These are phyloP conservation scores for Rhynchopsitta pachyrhyncha DNA, from an alignment of 2,113 vertebrate genomes.

Conservation along the genomic window DNA sequence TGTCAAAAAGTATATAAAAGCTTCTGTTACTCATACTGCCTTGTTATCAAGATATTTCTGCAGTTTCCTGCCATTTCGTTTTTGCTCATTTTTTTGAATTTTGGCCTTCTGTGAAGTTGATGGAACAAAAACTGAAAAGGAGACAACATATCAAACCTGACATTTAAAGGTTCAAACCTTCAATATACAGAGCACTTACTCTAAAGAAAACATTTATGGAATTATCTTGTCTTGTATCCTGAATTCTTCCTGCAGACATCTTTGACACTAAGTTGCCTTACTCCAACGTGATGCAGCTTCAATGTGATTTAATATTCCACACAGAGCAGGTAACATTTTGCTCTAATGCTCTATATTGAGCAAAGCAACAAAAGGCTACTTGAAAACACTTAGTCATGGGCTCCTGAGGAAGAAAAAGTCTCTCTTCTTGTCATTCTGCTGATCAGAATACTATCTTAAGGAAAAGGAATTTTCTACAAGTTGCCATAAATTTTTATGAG, in stretches of 20 bases:
- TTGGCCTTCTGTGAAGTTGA: not conserved
- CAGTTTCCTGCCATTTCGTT: not conserved
- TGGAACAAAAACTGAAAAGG: not conserved
- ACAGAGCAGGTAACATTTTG: not conserved
- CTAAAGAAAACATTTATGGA: not conserved
- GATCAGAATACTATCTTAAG: slow-evolving; percentile 58
- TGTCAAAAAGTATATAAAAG: not conserved
- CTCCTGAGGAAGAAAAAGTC: slow-evolving; percentile 42
- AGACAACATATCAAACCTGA: not conserved
- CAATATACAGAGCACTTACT: not conserved
- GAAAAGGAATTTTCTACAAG: slow-evolving; percentile 67
- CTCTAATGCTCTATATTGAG: not conserved
- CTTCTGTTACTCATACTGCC: not conserved
- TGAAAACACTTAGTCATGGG: slow-evolving; percentile 60
- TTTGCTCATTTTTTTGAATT: not conserved
- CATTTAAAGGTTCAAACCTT: slow-evolving; percentile 39
- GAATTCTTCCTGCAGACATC: not conserved
- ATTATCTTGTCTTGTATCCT: slow-evolving; percentile 10
- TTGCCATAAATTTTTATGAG: slow-evolving; percentile 76
- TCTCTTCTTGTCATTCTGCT: slow-evolving; percentile 47
- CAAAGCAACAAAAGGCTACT: slow-evolving; percentile 49
- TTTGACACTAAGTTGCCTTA: not conserved
- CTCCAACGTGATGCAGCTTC: not conserved
- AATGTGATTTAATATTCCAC: not conserved
- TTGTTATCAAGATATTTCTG: not conserved